Evolutionary conservation across 2,797 vertebrate genomes (phyloP), one percentile per base, ranked within the genome.

Genomic region (Eulemur albifrons): DNA sequence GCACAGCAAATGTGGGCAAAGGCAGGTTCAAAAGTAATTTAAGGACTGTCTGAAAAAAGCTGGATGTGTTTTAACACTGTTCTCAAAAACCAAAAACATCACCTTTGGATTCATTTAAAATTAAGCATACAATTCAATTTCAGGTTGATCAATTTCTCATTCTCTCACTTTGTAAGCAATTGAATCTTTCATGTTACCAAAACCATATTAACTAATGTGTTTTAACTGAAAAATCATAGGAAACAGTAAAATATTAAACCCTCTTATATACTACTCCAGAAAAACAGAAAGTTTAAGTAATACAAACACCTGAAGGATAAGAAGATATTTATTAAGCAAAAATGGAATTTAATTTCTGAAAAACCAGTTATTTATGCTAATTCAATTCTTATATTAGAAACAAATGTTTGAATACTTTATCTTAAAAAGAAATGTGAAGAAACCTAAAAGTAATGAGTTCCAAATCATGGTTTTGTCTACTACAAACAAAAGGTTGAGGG

Each of bases 391-490:
- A 54, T 30, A 92, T 70, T 23, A 69, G 82, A 90, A 93, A 93
- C 9, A 77, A 94, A 61, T 27, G 20, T 61, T 87, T 4, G 1
- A 89, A 48, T 59, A 73, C 18, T 82, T 95, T 59, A 83, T 77
- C 45, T 94, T 82, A 92, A 93, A 95, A 85, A 70, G 23, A 93
- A 38, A 81, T 81, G 35, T n/a, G 87, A 96, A 88, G 32, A 45
- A 54, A 90, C 54, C 12, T 94, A 20, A 95, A 83, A 92, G 57
- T 69, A 92, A 23, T 54, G 12, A 73, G 35, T 87, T 77, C 8
- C 4, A 79, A 83, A 23, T 1, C 63, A 88, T 15, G 15, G 15
- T 73, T 88, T 95, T 93, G 20, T 86, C 20, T 57, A 92, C 59
- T 81, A 77, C 2, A 57, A 79, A 83, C 35, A 70, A 94, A 95